A percentile compares a stretch with the other conserved stretches of the same genome.
Evolutionary conservation across 23 tunicate genomes (phyloP).

Genomic region (Halocynthia roretzi): DNA sequence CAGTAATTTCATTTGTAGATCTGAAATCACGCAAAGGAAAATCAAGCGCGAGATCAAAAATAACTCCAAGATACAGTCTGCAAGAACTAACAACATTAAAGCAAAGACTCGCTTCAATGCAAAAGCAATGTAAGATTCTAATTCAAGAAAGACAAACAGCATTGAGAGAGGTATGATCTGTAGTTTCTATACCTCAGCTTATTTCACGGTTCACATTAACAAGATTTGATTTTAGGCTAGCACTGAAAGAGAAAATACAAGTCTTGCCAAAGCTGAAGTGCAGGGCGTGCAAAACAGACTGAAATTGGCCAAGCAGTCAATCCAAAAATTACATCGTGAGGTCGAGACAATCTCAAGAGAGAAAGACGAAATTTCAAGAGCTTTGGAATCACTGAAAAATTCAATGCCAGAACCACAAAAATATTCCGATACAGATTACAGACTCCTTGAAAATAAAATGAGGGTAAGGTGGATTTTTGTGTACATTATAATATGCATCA

Average conservation of each 20-base stretch:
- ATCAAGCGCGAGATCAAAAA: background rate
- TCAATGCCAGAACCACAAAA: conserved; percentile 48
- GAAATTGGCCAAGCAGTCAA: conserved; percentile 57
- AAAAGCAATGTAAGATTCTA: conserved; percentile 61
- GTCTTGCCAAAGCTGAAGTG: conserved; percentile 42
- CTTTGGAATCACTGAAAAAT: conserved; percentile 42
- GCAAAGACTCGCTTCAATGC: conserved; percentile 62
- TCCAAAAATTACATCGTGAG: conserved; percentile 61
- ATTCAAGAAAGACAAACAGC: conserved; percentile 45
- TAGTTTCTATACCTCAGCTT: background rate
- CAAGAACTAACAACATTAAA: conserved; percentile 39
- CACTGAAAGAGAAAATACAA: conserved; percentile 65
- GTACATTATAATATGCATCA: too few relatives aligned
- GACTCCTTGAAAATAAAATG: conserved; percentile 23
- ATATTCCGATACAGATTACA: conserved; percentile 83
- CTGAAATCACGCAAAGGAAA: background rate
- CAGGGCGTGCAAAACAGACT: conserved; percentile 58
- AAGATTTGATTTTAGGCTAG: conserved; percentile 18
- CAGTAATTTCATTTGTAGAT: background rate
- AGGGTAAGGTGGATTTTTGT: background rate
- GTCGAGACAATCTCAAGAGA: conserved; percentile 40
- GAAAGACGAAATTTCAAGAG: conserved; percentile 51
- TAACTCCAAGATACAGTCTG: conserved; percentile 32
- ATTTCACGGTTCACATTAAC: background rate
- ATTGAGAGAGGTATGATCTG: conserved; percentile 30